A percentile compares a stretch with the other conserved stretches of the same genome.
These are phyloP conservation scores for Caenorhabditis angaria DNA, from an alignment of 2,888 invertebrate genomes.

Conservation along the genomic window DNA sequence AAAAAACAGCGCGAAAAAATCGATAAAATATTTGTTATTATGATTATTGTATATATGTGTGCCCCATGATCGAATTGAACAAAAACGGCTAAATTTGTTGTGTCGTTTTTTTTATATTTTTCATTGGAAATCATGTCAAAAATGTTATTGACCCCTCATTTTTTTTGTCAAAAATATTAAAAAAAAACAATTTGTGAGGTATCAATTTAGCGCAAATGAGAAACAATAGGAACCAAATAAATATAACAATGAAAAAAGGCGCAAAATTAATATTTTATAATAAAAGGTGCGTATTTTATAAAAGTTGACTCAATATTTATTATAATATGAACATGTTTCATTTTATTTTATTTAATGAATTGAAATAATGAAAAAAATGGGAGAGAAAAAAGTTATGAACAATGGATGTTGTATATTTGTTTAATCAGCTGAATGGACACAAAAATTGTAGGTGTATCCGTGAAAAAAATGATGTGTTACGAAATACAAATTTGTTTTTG, in stretches of 20 bases:
- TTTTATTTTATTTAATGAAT: not conserved
- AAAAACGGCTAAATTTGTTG: not conserved
- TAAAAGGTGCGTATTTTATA: too few species aligned
- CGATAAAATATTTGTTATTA: not conserved
- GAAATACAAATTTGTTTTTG: too few species aligned
- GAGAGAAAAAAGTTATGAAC: not conserved
- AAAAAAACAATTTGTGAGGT: not conserved
- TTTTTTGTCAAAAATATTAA: too few species aligned
- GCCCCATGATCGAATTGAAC: not conserved
- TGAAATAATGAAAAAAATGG: not conserved
- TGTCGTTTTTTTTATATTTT: not conserved
- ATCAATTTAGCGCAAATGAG: constrained; percentile 3
- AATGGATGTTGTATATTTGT: constrained; percentile 2
- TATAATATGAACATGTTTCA: not conserved
- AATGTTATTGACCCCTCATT: too few species aligned
- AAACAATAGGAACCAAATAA: not conserved
- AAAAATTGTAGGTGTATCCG: not conserved
- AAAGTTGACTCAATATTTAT: constrained; percentile 3
- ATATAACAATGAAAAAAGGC: not conserved
- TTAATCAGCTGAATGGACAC: not conserved
- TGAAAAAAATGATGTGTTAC: too few species aligned
- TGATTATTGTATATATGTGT: not conserved
- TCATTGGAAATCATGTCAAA: not conserved
- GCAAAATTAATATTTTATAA: not conserved
- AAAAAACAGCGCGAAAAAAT: not conserved